phyloP scores from a whole-genome alignment of 2,797 vertebrate species.

The Lepidocolaptes lacrymiger region DNA sequence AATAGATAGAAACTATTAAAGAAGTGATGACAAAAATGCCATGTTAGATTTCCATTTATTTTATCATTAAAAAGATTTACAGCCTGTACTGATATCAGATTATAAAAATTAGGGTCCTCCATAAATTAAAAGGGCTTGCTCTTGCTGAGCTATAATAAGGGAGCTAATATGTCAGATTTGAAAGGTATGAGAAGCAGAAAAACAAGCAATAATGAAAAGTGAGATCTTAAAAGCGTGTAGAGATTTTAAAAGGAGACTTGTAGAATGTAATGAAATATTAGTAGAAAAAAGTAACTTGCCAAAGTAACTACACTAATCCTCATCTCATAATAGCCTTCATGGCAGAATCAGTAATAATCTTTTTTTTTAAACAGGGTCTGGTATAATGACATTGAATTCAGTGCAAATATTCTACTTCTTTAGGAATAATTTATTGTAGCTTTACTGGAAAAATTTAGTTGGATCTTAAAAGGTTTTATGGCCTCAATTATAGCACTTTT shows the following conservation, averaged over 20 bases:
- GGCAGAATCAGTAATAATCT: constrained; percentile 49
- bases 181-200: constrained; percentile 41
- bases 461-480: constrained; percentile 79
- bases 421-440: constrained; percentile 74
- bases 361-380: background rate
- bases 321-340: constrained; percentile 50
- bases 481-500: constrained; percentile 75
- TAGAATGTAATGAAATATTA: constrained; percentile 60
- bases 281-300: constrained; percentile 62
- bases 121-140: constrained; percentile 65
- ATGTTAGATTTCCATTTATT: constrained; percentile 52
- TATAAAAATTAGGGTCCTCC: constrained; percentile 58
- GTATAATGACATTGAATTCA: constrained; percentile 68
- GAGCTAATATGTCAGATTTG: constrained; percentile 24
- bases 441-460: constrained; percentile 77
- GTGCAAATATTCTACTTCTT: constrained; percentile 74
- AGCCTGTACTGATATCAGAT: constrained; percentile 51
- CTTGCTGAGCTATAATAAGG: constrained; percentile 53
- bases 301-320: constrained; percentile 25
- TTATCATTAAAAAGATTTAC: constrained; percentile 66
- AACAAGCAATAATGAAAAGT: constrained; percentile 55
- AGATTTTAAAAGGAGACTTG: constrained; percentile 49
- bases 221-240: constrained; percentile 60
- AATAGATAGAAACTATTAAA: constrained; percentile 58
- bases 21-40: constrained; percentile 62